Conservation (phyloP, 2,113 vertebrate genomes). For the Muntiacus reevesi region DNA sequence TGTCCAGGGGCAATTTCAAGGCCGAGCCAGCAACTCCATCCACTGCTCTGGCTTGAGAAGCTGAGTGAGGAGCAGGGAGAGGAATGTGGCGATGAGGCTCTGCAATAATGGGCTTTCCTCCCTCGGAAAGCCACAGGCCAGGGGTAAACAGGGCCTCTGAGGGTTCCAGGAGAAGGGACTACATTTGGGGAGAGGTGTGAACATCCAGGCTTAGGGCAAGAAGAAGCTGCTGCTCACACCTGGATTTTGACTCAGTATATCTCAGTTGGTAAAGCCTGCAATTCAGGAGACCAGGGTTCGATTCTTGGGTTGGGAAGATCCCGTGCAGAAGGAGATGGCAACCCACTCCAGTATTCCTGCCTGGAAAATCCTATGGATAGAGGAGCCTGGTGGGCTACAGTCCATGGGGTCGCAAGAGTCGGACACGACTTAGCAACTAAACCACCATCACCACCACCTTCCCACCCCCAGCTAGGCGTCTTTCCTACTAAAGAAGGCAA, state of each 20-base stretch:
- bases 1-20: neutral
- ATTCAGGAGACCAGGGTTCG: neutral
- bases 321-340: neutral
- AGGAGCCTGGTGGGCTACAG: neutral
- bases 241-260: neutral
- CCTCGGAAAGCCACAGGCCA: neutral
- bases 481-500: neutral
- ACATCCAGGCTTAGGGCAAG: neutral
- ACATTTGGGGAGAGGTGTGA: neutral
- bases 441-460: neutral
- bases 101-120: neutral
- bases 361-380: neutral
- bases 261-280: neutral
- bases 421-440: neutral
- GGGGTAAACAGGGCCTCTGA: neutral
- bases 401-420: neutral
- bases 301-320: neutral
- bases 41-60: neutral
- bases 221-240: neutral
- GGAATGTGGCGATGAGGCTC: rapidly evolving
- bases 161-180: neutral
- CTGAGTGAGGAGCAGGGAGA: neutral
- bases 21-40: neutral
- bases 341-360: neutral
- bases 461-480: neutral